These are phyloP conservation scores for Chionodraco myersi DNA, from an alignment of 2,113 vertebrate species.

Conservation along the genomic window DNA sequence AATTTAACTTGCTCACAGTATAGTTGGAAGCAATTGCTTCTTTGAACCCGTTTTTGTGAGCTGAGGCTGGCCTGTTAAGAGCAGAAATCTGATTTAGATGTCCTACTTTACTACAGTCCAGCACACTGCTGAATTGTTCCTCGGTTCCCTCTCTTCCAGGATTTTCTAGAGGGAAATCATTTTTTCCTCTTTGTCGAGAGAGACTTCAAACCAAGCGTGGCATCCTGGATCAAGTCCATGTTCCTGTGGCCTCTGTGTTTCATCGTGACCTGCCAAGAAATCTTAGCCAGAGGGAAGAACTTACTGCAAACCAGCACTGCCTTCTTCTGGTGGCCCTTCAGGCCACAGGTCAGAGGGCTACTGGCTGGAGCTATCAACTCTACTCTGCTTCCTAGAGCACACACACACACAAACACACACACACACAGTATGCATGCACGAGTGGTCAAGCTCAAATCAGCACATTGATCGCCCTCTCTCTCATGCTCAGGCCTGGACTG, in stretches of 20 bases:
- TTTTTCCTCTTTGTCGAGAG: conserved; percentile 42
- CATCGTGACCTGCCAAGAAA: conserved; percentile 64
- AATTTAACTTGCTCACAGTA: conserved; percentile 46
- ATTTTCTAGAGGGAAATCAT: conserved; percentile 37
- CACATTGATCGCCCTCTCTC: conserved; percentile 48
- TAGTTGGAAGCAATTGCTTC: conserved; percentile 63
- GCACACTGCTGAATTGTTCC: conserved; percentile 28
- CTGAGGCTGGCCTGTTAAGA: conserved; percentile 36
- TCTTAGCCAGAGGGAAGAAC: conserved; percentile 48
- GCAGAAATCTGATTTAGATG: conserved; percentile 50
- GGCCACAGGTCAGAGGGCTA: conserved; percentile 57
- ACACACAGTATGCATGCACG: no score
- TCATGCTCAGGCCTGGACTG: conserved; percentile 22
- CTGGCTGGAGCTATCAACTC: conserved; percentile 50
- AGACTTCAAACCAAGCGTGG: conserved; percentile 62
- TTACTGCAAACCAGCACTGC: conserved; percentile 41
- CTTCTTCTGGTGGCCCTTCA: conserved; percentile 35
- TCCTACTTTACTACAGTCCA: conserved; percentile 39
- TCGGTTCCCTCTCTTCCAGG: conserved; percentile 34
- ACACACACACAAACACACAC: not conserved
- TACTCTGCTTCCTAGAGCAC: conserved; percentile 30
- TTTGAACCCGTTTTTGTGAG: conserved; percentile 57
- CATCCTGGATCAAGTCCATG: conserved; percentile 57
- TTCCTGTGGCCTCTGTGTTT: conserved; percentile 63
- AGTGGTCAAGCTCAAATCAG: conserved; percentile 43